Conservation (phyloP, 2,113 vertebrate species). For the Halichoerus grypus region DNA sequence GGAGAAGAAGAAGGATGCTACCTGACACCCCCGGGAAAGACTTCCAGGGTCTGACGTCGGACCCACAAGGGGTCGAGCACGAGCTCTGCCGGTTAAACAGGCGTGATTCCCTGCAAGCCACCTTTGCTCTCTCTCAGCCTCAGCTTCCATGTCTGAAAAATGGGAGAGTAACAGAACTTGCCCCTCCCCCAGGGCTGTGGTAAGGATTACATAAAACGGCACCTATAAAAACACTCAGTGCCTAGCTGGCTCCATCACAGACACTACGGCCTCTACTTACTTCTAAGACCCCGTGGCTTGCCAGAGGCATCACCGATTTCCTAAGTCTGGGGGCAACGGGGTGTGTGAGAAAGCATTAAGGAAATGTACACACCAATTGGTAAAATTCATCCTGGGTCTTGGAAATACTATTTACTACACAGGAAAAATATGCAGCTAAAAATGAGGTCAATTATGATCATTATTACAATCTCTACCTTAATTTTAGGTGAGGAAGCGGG, state of each 20-base stretch:
- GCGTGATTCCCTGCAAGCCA: background rate
- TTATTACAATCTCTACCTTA: background rate
- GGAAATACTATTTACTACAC: background rate
- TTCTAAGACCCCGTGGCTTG: background rate
- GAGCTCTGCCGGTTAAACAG: background rate
- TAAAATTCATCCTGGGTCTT: background rate
- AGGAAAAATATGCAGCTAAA: background rate
- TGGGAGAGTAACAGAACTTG: background rate
- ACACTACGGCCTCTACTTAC: background rate
- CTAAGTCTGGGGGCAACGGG: background rate
- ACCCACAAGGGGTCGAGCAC: accelerated
- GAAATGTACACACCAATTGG: background rate
- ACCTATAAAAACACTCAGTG: background rate
- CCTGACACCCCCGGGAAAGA: accelerated
- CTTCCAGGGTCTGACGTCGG: background rate
- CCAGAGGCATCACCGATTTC: background rate
- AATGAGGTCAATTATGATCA: background rate
- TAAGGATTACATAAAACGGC: background rate
- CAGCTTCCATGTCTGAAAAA: background rate
- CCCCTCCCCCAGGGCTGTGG: background rate
- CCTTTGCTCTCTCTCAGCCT: background rate
- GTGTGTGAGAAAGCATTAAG: background rate
- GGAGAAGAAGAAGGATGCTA: background rate
- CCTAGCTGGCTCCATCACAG: background rate
- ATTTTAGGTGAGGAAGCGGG: background rate